Evolutionary conservation across 2,888 invertebrate genomes (phyloP).

Genomic region (Fabriciana adippe): DNA sequence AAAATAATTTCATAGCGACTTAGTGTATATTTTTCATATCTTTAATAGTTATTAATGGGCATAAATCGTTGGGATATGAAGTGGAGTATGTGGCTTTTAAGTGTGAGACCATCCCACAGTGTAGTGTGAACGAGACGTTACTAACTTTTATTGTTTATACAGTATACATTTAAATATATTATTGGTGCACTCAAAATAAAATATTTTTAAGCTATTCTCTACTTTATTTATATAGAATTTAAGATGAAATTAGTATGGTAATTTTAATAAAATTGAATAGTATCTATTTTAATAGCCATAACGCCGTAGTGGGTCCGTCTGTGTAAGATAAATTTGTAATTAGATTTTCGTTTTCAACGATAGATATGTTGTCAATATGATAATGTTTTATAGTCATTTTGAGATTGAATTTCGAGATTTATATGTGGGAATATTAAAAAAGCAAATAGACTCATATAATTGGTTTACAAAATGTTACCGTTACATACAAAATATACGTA

Average conservation of each 20-base stretch:
- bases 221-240: conserved; percentile 19
- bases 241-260: conserved; percentile 20
- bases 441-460: neutral
- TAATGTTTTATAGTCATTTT: conserved; percentile 26
- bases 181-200: conserved; percentile 55
- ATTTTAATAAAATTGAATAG: conserved; percentile 25
- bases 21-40: conserved; percentile 39
- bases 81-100: conserved; percentile 56
- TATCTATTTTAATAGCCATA: conserved; percentile 34
- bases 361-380: conserved; percentile 35
- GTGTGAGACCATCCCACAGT: conserved; percentile 62
- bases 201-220: conserved; percentile 15
- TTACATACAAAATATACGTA: too few relatives aligned
- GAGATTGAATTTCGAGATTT: conserved; percentile 23
- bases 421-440: conserved; percentile 20
- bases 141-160: conserved; percentile 69
- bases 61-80: conserved; percentile 47
- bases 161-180: conserved; percentile 57
- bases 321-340: conserved; percentile 41
- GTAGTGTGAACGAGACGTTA: conserved; percentile 68
- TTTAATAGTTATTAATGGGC: conserved; percentile 44
- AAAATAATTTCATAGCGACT: conserved; percentile 36
- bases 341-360: conserved; percentile 35
- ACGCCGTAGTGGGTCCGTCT: conserved; percentile 41
- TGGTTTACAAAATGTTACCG: too few relatives aligned